Evolutionary conservation across 2,797 vertebrate genomes (phyloP).

Genomic region (Etheostoma perlongum): DNA sequence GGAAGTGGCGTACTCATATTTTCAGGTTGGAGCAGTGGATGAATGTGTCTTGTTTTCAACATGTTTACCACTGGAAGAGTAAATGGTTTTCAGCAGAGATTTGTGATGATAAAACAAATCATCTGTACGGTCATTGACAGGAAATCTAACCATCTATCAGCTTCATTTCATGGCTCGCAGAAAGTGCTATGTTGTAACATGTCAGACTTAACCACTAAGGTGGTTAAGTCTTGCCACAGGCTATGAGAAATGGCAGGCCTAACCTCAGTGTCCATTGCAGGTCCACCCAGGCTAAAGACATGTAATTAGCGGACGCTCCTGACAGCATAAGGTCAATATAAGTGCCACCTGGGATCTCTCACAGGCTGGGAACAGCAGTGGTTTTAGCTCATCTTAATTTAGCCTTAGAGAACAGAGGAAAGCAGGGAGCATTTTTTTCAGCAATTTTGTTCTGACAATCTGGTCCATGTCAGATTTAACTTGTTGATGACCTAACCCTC

Average conservation of each 20-base stretch:
- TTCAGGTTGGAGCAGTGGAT: neutral
- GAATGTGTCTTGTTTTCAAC: neutral
- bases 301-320: constrained; percentile 61
- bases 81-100: neutral
- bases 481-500: constrained; percentile 8
- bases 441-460: neutral
- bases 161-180: constrained; percentile 5
- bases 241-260: constrained; percentile 44
- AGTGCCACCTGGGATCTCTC: constrained; percentile 64
- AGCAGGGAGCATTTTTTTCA: neutral
- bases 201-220: constrained; percentile 2
- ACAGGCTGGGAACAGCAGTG: constrained; percentile 21
- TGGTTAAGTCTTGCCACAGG: constrained; percentile 33
- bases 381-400: constrained; percentile 43
- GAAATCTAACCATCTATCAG: constrained; percentile 3
- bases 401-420: constrained; percentile 16
- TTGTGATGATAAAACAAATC: constrained; percentile 1
- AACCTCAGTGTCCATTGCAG: constrained; percentile 42
- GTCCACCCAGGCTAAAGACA: constrained; percentile 59
- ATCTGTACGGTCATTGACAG: neutral
- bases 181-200: neutral
- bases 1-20: no score
- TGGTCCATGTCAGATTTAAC: neutral
- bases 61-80: neutral
- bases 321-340: constrained; percentile 52